Percentiles rank a stretch among this genome's conserved stretches.
These are phyloP conservation scores for Hyla sarda DNA, from an alignment of 2,113 vertebrate species.

Conservation along the genomic window DNA sequence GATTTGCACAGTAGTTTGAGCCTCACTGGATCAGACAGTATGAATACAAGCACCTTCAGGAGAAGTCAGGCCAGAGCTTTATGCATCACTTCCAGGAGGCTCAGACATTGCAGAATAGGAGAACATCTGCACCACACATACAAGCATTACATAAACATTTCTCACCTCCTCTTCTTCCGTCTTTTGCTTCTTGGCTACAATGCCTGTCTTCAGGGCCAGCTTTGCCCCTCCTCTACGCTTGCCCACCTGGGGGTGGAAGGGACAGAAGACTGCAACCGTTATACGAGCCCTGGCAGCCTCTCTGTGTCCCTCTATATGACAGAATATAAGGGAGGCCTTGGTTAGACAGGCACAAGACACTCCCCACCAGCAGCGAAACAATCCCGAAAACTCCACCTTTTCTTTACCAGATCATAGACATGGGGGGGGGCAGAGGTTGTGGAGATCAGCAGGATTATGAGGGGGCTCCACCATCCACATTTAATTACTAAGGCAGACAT, in stretches of 20 bases:
- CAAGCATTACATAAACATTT: neutral
- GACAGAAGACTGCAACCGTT: conserved; percentile 97
- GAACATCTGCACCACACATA: neutral
- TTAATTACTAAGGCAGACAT: neutral
- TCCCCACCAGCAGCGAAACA: too few relatives aligned
- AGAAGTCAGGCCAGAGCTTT: conserved; percentile 9
- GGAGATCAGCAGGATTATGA: neutral
- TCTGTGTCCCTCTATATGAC: conserved; percentile 84
- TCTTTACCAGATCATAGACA: neutral
- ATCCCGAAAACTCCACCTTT: conserved; percentile 30
- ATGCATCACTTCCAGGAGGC: conserved; percentile 61
- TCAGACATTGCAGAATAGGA: neutral
- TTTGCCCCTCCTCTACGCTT: conserved; percentile 92
- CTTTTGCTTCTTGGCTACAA: conserved; percentile 97
- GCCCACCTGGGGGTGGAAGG: conserved; percentile 94
- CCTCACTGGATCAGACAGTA: conserved; percentile 67
- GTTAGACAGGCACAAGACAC: conserved; percentile 56
- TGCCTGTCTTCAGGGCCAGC: conserved; percentile 94
- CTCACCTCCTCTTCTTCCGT: conserved; percentile 82
- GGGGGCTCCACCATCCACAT: neutral
- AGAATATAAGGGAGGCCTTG: conserved; percentile 66
- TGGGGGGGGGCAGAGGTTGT: neutral
- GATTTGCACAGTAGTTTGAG: too few relatives aligned
- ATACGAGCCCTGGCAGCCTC: conserved; percentile 80
- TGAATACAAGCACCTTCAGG: conserved; percentile 64